Conservation (phyloP, 2,888 invertebrate species). For the Gandaritis pyraliata region DNA sequence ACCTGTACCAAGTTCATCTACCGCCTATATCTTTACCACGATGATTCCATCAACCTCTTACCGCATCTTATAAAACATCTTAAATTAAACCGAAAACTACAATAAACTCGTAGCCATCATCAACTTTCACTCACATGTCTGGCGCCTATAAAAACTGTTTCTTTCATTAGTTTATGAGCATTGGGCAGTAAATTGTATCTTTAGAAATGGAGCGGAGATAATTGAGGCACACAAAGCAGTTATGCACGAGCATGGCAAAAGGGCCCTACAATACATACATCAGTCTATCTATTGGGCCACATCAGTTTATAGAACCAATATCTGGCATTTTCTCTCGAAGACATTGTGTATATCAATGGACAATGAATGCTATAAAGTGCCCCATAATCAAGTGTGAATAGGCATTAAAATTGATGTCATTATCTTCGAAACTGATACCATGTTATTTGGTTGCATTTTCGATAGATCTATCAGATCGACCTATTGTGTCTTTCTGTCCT, state of each 20-base stretch:
- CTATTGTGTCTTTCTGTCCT: constrained; percentile 17
- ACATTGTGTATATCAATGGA: constrained; percentile 4
- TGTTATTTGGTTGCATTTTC: constrained; percentile 11
- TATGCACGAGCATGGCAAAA: constrained; percentile 32
- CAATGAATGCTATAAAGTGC: neutral
- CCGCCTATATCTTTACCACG: neutral
- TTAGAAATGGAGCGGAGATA: constrained; percentile 55
- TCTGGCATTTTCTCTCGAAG: constrained; percentile 1
- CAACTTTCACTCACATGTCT: constrained; percentile 57
- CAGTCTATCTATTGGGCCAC: constrained; percentile 6
- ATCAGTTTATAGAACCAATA: constrained; percentile 5
- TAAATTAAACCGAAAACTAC: constrained; percentile 36
- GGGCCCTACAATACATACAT: constrained; percentile 18
- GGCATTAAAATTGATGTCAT: constrained; percentile 8
- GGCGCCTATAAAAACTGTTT: constrained; percentile 54
- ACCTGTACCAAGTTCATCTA: neutral
- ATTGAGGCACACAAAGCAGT: constrained; percentile 42
- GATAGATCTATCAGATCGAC: constrained; percentile 11
- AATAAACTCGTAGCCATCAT: constrained; percentile 38
- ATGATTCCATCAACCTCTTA: constrained; percentile 2
- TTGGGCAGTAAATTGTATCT: constrained; percentile 52
- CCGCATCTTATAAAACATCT: constrained; percentile 21
- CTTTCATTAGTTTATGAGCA: constrained; percentile 46
- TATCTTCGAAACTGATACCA: constrained; percentile 3
- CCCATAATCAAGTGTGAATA: neutral